Evolutionary conservation across 2,888 invertebrate species (phyloP), one percentile per base, ranked within the genome.

Genomic region (Mesorhabditis belari): DNA sequence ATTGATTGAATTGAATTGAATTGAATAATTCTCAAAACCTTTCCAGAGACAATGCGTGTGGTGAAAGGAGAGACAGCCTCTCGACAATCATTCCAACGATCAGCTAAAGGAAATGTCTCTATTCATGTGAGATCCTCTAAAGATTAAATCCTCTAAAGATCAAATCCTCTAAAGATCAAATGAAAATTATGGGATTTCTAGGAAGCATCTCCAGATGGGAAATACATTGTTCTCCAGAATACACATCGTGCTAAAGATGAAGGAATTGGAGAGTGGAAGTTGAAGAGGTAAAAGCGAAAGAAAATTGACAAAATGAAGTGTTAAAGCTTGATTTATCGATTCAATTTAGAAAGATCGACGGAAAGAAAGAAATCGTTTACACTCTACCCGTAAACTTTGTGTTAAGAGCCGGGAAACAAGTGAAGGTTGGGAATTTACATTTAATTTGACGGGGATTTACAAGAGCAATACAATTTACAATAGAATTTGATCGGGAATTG

Each of bases 1-100:
- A 19, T 17, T 25, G 19, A 12, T 12, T 35, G 12, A 24, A 54
- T 2, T 54, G 2, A 1, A 25, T 24, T 5, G 1, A 1, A 25
- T 25, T 23, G 54, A 6, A 54, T 54, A 17, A 12, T 54, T 54
- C 6, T 23, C 25, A 1, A n/a, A n/a, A n/a, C n/a, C 6, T 2
- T 62, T 67, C 12, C 63, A 67, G 76, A 73, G 53, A 64, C 64
- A 4, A 66, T 69, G 65, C 65, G 74, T 12, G 65, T 77, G 9
- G 66, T 75, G 49, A 75, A 74, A 64, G 79, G 84, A 0, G 84
- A 85, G 68, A 83, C 83, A 60, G 83, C 83, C 6, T 83, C 83
- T 55, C 83, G 83, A 65, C 83, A 83, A 3, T 83, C 84, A 9
- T 84, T 83, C 80, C 83, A 83, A 72, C 77, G 84, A 56, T 82